Conservation (phyloP, 2,113 vertebrate genomes). For the Geothlypis trichas region DNA sequence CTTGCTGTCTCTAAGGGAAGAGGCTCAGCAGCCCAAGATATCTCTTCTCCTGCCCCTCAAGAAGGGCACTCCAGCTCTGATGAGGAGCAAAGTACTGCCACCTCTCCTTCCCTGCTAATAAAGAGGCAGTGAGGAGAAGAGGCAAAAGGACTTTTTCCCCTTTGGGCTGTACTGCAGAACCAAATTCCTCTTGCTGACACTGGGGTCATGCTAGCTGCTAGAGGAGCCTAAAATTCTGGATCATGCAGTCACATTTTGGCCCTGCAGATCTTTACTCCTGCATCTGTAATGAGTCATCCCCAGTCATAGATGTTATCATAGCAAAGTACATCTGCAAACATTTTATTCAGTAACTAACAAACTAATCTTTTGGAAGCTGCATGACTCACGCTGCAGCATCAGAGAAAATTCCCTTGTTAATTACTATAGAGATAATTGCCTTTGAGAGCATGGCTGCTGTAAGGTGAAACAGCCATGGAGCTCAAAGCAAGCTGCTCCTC, state of each 20-base stretch:
- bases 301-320: background rate
- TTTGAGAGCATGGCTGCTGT: background rate
- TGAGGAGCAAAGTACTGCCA: background rate
- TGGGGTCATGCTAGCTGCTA: background rate
- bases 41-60: too few species aligned
- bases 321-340: slow-evolving; percentile 32
- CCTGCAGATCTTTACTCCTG: background rate
- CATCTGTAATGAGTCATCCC: background rate
- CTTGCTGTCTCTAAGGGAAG: background rate
- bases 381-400: background rate
- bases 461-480: background rate
- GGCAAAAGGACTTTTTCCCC: background rate
- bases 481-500: background rate
- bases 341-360: slow-evolving; percentile 2
- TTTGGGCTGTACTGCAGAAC: background rate
- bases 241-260: background rate
- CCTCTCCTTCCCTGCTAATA: background rate
- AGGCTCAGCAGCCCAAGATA: background rate
- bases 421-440: background rate
- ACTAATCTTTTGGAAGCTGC: background rate
- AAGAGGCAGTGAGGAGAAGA: background rate
- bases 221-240: background rate
- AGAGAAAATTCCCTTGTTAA: slow-evolving; percentile 20
- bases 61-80: background rate
- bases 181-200: background rate